Percentiles rank a stretch among this genome's conserved stretches.
Conservation (phyloP, 2,888 invertebrate species). For the Xylocampa areola region DNA sequence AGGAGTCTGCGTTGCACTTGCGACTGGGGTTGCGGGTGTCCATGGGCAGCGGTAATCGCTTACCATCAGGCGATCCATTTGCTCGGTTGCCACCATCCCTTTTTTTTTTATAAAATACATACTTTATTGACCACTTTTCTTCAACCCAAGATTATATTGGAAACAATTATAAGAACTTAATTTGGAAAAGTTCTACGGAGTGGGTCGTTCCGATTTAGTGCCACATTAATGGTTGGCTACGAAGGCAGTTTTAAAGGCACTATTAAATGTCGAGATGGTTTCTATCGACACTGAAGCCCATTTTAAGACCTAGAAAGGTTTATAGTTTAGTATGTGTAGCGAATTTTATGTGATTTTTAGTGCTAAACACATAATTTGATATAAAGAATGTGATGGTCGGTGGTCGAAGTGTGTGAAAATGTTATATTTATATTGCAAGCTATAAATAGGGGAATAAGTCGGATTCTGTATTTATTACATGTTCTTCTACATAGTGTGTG, state of each 20-base stretch:
- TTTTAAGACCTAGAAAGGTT: slow-evolving; percentile 24
- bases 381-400: background rate
- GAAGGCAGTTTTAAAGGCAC: slow-evolving; percentile 45
- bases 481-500: too few species aligned
- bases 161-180: slow-evolving; percentile 39
- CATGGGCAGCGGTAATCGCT: too few species aligned
- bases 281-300: slow-evolving; percentile 37
- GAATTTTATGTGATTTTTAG: slow-evolving; percentile 22
- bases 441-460: too few species aligned
- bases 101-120: background rate
- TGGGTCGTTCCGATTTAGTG: slow-evolving; percentile 54
- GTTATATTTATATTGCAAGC: background rate
- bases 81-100: too few species aligned
- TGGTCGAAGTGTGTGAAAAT: background rate
- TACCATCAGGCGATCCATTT: too few species aligned
- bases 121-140: background rate
- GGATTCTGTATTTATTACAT: too few species aligned
- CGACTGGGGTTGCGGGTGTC: too few species aligned
- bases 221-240: slow-evolving; percentile 50
- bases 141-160: slow-evolving; percentile 12
- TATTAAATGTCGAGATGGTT: slow-evolving; percentile 59
- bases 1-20: too few species aligned
- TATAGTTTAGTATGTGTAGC: slow-evolving; percentile 4
- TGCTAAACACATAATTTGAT: slow-evolving; percentile 25
- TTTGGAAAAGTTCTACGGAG: slow-evolving; percentile 27